Conservation (phyloP, 2,797 vertebrate species). For the Salarias fasciatus region DNA sequence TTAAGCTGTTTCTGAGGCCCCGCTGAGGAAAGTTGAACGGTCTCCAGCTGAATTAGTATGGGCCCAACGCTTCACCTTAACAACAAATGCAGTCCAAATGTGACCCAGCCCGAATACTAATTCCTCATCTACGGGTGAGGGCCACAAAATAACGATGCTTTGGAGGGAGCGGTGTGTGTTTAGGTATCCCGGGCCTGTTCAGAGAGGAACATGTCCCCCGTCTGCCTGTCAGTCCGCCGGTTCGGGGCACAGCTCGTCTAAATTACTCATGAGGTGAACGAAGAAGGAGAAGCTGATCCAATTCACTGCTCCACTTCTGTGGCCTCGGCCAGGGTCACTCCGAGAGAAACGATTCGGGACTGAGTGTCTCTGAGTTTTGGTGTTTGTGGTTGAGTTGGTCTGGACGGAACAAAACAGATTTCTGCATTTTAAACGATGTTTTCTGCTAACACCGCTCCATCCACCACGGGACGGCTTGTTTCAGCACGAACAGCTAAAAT, state of each 20-base stretch:
- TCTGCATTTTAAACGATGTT: too few species aligned
- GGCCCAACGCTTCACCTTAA: constrained; percentile 15
- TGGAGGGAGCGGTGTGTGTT: constrained; percentile 19
- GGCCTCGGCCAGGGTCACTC: constrained; percentile 39
- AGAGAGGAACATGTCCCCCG: constrained; percentile 41
- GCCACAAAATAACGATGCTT: constrained; percentile 50
- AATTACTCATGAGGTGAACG: constrained; percentile 69
- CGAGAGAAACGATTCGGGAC: constrained; percentile 6
- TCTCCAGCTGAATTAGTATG: constrained; percentile 55
- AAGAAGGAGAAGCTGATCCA: constrained; percentile 63
- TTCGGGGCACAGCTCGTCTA: constrained; percentile 41
- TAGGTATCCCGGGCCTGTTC: constrained; percentile 22
- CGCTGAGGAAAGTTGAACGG: constrained; percentile 50
- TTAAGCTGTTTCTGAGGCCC: constrained; percentile 20
- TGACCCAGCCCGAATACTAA: constrained; percentile 47
- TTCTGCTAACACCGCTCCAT: too few species aligned
- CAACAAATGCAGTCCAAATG: constrained; percentile 43
- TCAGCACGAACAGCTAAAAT: too few species aligned
- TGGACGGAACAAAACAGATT: too few species aligned
- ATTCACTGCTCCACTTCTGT: constrained; percentile 64
- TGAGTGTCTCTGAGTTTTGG: not conserved
- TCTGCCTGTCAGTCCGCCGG: constrained; percentile 22
- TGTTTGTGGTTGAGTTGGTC: not conserved
- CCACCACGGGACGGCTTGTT: too few species aligned
- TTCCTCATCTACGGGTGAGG: constrained; percentile 45